A percentile compares a stretch with the other conserved stretches of the same genome.
Conservation (phyloP, 2,797 vertebrate genomes). For the Eptatretus atami region DNA sequence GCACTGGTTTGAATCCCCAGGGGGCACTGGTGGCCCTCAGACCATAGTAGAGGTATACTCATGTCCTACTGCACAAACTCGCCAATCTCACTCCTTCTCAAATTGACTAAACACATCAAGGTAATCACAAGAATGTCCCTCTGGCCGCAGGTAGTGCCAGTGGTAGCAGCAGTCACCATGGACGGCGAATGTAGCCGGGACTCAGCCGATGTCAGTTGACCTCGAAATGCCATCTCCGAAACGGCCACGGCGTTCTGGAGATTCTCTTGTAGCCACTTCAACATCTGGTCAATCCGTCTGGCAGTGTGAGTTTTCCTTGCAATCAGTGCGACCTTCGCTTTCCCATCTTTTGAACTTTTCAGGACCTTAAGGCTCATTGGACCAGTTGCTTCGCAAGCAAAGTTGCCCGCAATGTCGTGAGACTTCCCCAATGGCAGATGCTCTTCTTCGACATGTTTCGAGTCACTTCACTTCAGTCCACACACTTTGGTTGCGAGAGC, state of each 20-base stretch:
- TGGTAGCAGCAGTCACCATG: conserved; percentile 17
- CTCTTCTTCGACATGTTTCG: conserved; percentile 68
- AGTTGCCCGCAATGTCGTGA: conserved; percentile 86
- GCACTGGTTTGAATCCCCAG: conserved; percentile 65
- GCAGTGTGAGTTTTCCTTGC: conserved; percentile 46
- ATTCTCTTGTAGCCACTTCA: too few relatives aligned
- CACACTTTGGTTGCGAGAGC: conserved; percentile 90
- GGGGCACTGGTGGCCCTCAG: neutral
- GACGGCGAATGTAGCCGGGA: conserved; percentile 76
- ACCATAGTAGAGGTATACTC: conserved; percentile 85
- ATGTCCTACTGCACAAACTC: conserved; percentile 96
- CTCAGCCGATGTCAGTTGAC: conserved; percentile 82
- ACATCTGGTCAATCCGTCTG: too few relatives aligned
- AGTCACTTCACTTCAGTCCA: conserved; percentile 87
- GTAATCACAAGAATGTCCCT: conserved; percentile 98
- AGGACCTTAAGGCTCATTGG: conserved; percentile 70
- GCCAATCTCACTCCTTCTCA: conserved; percentile 80
- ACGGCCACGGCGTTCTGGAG: conserved; percentile 32
- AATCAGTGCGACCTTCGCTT: conserved; percentile 96
- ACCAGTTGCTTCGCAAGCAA: conserved; percentile 40
- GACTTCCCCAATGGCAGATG: conserved; percentile 87
- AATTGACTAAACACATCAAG: conserved; percentile 94
- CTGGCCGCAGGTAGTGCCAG: conserved; percentile 18
- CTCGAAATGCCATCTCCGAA: conserved; percentile 91
- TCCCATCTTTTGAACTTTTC: conserved; percentile 61